Evolutionary conservation across 2,797 vertebrate species (phyloP), one percentile per base, ranked within the genome.

Genomic region (Sebastes vulpes): DNA sequence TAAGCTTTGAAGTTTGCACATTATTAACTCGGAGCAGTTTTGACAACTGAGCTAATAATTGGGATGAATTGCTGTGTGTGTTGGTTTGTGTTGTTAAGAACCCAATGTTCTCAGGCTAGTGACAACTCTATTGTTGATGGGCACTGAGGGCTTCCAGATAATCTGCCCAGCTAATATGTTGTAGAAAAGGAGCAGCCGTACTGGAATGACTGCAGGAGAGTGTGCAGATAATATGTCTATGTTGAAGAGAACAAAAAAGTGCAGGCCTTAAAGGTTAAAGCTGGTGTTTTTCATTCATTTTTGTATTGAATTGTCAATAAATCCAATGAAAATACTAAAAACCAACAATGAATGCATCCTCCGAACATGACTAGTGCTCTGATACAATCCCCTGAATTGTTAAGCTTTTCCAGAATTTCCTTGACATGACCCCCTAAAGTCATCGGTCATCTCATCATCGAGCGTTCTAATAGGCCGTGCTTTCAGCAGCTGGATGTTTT

Each of bases 11-110:
- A 74, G 65, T 81, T 83, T 72, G 42, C 65, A 82, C 31, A 2
- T 70, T 53, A 56, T 72, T 60, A 69, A 75, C 50, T 79, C 54
- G 42, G 32, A 87, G 61, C 74, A 79, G 21, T 81, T 86, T 58
- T 88, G 70, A 87, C 73, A 89, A 32, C 67, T 76, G 84, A 89
- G 28, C 85, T 77, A 82, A 88, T 83, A 84, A 83, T 85, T 88
- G 72, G 72, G 53, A 88, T 79, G 75, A 83, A 81, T 75, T 77
- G 63, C 35, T 83, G 31, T 83, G 72, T 83, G 67, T 88, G 75
- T 68, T 88, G 64, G 53, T 79, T 61, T 50, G 23, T 32, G 77
- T 16, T 53, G 31, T 46, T 28, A 50, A 28, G 21, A 63, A 14
- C 65, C 32, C 11, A 52, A 9, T 65, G 53, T 69, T 83, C 61